Conservation (phyloP, 2,113 vertebrate genomes). For the Donacobius atricapilla region DNA sequence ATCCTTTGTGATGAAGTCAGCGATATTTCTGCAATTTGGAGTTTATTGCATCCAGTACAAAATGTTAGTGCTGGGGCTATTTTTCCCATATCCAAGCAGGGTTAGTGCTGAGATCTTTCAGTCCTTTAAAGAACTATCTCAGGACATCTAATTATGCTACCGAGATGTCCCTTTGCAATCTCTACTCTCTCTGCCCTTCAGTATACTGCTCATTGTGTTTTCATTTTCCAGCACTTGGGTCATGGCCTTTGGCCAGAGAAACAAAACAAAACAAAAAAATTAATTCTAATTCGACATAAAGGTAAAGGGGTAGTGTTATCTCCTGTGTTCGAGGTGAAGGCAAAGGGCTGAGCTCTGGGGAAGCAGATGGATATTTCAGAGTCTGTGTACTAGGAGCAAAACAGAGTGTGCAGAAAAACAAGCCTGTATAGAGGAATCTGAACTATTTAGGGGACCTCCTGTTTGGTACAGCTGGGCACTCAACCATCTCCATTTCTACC, state of each 20-base stretch:
- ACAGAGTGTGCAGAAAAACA: neutral
- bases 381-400: neutral
- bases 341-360: neutral
- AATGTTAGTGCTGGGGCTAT: accelerated
- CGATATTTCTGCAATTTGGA: neutral
- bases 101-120: neutral
- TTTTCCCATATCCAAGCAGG: neutral
- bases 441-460: neutral
- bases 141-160: neutral
- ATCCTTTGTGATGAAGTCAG: neutral
- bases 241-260: neutral
- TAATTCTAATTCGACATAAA: neutral
- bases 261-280: neutral
- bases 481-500: neutral
- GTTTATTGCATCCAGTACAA: neutral
- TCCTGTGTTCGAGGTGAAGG: neutral
- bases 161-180: neutral
- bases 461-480: neutral
- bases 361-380: neutral
- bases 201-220: neutral
- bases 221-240: neutral
- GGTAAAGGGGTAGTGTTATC: neutral
- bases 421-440: neutral
- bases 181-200: neutral
- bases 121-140: neutral